These are phyloP conservation scores for Cephus cinctus DNA, from an alignment of 1,140 invertebrate species.

Conservation along the genomic window DNA sequence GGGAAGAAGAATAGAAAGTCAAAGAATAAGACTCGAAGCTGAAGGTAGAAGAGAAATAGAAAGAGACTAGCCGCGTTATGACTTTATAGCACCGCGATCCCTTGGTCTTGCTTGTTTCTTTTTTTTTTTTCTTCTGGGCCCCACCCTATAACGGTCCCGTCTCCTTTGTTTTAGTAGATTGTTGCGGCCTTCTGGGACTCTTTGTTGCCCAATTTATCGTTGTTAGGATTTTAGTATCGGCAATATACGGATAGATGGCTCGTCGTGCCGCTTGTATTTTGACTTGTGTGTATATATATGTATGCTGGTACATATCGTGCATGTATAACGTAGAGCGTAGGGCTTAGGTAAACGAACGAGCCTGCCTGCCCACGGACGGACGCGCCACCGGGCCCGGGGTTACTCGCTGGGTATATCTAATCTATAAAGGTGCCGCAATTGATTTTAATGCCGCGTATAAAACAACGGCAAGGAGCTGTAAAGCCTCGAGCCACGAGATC, in stretches of 20 bases:
- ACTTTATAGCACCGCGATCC: slow-evolving; percentile 40
- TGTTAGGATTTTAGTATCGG: slow-evolving; percentile 30
- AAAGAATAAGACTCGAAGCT: slow-evolving; percentile 2
- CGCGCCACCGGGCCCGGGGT: background rate
- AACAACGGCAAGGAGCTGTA: slow-evolving; percentile 16
- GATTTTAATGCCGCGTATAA: slow-evolving; percentile 42
- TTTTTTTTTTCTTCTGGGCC: too few species aligned
- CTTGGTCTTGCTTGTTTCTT: slow-evolving; percentile 30
- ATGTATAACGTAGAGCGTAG: background rate
- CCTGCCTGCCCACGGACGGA: background rate
- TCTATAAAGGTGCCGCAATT: slow-evolving; percentile 41
- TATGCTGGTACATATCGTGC: background rate
- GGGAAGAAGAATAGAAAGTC: background rate
- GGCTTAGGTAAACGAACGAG: too few species aligned
- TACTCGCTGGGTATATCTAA: slow-evolving; percentile 30
- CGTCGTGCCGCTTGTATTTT: too few species aligned
- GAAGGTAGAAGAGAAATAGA: slow-evolving; percentile 12
- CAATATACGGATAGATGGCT: slow-evolving; percentile 21
- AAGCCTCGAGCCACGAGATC: too few species aligned
- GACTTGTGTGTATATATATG: too few species aligned
- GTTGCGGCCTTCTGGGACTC: slow-evolving; percentile 17
- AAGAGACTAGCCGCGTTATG: slow-evolving; percentile 37
- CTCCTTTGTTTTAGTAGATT: slow-evolving; percentile 33
- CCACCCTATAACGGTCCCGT: too few species aligned
- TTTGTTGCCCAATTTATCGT: slow-evolving; percentile 46